Base-by-base conservation (phyloP, 2,113 vertebrate species). In the Coryphaenoides rupestris region DNA sequence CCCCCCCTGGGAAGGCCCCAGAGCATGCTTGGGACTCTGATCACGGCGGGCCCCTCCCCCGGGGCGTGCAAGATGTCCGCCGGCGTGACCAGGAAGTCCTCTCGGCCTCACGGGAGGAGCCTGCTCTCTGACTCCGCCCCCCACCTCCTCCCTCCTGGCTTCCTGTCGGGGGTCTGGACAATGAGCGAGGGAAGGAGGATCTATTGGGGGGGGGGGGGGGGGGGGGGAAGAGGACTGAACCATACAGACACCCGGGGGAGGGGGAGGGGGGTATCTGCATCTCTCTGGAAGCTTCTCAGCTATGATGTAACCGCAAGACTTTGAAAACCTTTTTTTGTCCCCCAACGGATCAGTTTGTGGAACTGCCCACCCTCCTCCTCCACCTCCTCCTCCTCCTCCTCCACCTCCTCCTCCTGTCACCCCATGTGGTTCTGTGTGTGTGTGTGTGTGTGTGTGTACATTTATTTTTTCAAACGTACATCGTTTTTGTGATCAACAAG, bases 141-240 rank as follows among this genome's bases (percentile, higher is more conserved):
- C 58, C 66, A 84, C 80, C 83, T 89, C 79, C n/a, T n/a, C n/a
- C n/a, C n/a, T n/a, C 75, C 87, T 24, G 81, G 78, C 77, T 89
- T 89, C 74, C 84, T 90, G 63, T 86, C 83, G 50, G 85, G n/a
- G 81, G 64, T 84, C 84, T 54, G 88, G 89, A 88, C 88, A 87
- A 70, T 90, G 80, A 91, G 68, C 49, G 28, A 64, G 73, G 69
- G 73, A 66, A 54, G 65, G 78, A 80, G 77, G 45, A 70, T 63
- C 15, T 12, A 46, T 13, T 15, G 47, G 17, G 47, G 17, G 47
- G 0, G 47, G 0, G 4, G 14, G 54, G 14, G 22, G 52, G 74
- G 24, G 76, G 45, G 26, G 63, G 66, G 62, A 63, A 77, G 60
- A 69, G 77, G 84, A 83, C 81, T 75, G 72, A 57, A 53, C 6